A percentile compares a stretch with the other conserved stretches of the same genome.
phyloP scores from a whole-genome alignment of 2,888 invertebrate genomes.

The Agriotes lineatus region DNA sequence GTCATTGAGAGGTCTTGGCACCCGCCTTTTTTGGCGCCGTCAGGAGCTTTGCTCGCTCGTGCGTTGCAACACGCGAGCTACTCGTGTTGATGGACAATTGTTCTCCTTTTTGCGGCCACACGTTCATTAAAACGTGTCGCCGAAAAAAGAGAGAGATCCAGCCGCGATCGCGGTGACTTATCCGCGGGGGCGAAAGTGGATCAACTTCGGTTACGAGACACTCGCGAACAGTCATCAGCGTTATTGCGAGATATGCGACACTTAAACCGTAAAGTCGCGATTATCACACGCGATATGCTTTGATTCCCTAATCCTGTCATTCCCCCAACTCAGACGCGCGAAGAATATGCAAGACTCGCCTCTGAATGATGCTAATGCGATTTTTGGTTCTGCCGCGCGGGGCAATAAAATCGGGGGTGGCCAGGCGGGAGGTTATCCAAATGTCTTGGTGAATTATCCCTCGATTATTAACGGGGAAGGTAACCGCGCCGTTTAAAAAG shows the following conservation, averaged over 20 bases:
- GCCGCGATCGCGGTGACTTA: conserved; percentile 28
- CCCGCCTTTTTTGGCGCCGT: conserved; percentile 40
- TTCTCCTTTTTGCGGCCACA: conserved; percentile 32
- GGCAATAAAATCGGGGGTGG: conserved; percentile 12
- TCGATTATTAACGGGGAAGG: neutral
- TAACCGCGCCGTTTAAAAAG: neutral
- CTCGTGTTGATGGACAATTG: conserved; percentile 52
- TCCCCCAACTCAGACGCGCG: conserved; percentile 37
- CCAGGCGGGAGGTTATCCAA: too few relatives aligned
- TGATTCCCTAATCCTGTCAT: conserved; percentile 55
- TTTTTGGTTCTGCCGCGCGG: conserved; percentile 40
- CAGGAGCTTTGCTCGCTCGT: conserved; percentile 55
- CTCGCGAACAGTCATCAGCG: conserved; percentile 56
- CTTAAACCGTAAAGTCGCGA: conserved; percentile 61
- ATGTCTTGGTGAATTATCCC: too few relatives aligned
- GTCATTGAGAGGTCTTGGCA: conserved; percentile 31
- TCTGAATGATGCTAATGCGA: conserved; percentile 49
- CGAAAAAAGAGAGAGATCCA: conserved; percentile 23
- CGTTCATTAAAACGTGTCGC: conserved; percentile 7
- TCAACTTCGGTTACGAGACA: conserved; percentile 34
- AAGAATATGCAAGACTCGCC: conserved; percentile 38
- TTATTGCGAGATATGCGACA: conserved; percentile 58
- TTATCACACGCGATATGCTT: conserved; percentile 62
- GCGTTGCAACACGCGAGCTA: conserved; percentile 53
- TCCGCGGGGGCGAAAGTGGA: conserved; percentile 37